A percentile compares a stretch with the other conserved stretches of the same genome.
phyloP scores from a whole-genome alignment of 1,140 invertebrate species.

The Hesperophylax magnus region DNA sequence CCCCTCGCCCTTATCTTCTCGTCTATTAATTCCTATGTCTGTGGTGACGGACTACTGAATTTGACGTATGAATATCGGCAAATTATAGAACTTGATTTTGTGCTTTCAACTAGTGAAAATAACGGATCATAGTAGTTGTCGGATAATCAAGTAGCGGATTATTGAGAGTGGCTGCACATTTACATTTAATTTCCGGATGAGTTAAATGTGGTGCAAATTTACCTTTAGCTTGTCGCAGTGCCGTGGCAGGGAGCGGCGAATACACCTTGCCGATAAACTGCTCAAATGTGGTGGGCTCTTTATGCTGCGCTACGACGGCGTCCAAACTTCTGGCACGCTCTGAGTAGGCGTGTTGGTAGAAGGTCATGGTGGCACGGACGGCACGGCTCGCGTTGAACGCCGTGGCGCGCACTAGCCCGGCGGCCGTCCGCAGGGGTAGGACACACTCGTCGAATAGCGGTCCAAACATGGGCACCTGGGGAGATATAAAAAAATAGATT shows the following conservation, averaged over 20 bases:
- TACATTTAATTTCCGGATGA: no score
- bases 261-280: conserved; percentile 90
- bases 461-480: conserved; percentile 93
- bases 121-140: no score
- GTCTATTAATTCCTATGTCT: no score
- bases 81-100: no score
- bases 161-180: no score
- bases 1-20: no score
- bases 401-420: conserved; percentile 91
- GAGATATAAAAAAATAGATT: background rate
- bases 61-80: no score
- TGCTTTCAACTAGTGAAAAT: no score
- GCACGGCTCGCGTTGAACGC: conserved; percentile 94
- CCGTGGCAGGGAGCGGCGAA: conserved; percentile 76
- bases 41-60: no score
- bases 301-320: conserved; percentile 90
- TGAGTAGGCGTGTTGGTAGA: conserved; percentile 95
- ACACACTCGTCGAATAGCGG: conserved; percentile 96
- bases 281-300: conserved; percentile 92
- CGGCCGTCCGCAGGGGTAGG: conserved; percentile 89
- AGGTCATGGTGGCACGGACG: conserved; percentile 88
- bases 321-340: conserved; percentile 90
- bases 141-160: no score
- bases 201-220: no score
- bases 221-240: conserved; percentile 63